These are phyloP conservation scores for Oligia fasciuncula DNA, from an alignment of 2,888 invertebrate species.

Conservation along the genomic window DNA sequence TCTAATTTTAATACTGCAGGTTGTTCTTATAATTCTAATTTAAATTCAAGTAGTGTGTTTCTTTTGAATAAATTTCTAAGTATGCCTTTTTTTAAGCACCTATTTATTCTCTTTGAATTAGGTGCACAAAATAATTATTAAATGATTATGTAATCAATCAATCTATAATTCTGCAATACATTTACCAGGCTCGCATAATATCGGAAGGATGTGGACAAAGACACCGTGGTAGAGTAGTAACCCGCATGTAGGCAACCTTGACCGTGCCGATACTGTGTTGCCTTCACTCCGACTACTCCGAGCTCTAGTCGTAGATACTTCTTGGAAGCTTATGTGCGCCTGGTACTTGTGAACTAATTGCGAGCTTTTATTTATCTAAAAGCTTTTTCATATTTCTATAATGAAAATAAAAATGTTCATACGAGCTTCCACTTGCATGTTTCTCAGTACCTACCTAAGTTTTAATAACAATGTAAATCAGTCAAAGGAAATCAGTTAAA, in stretches of 20 bases:
- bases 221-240: conserved; percentile 41
- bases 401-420: background rate
- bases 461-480: background rate
- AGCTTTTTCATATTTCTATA: conserved; percentile 22
- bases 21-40: background rate
- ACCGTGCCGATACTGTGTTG: conserved; percentile 70
- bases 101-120: background rate
- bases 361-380: conserved; percentile 58
- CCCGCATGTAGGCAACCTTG: conserved; percentile 72
- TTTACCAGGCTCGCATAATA: conserved; percentile 63
- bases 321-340: conserved; percentile 70
- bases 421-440: background rate
- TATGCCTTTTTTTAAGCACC: no score
- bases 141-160: background rate
- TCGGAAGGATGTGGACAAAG: conserved; percentile 58
- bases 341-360: conserved; percentile 70
- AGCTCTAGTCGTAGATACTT: conserved; percentile 65
- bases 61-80: background rate
- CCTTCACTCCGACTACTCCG: conserved; percentile 66
- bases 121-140: background rate
- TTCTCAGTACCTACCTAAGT: conserved; percentile 2
- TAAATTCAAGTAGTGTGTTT: conserved; percentile 3
- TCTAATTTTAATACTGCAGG: conserved; percentile 16
- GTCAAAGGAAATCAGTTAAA: background rate
- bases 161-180: conserved; percentile 21